phyloP scores from a whole-genome alignment of 2,888 invertebrate species.

The Mythimna impura region DNA sequence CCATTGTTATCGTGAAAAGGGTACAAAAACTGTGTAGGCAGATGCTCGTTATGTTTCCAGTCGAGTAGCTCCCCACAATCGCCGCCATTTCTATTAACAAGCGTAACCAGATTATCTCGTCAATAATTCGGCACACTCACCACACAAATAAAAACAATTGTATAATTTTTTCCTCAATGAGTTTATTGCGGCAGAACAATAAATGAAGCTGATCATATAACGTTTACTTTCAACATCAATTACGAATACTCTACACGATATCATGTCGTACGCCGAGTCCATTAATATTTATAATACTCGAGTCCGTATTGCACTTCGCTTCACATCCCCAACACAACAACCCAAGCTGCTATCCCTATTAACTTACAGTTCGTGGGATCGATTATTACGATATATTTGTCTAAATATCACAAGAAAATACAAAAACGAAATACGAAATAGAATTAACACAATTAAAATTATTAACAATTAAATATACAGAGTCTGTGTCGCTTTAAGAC shows the following conservation, averaged over 20 bases:
- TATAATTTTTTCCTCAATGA: conserved; percentile 86
- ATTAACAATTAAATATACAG: conserved; percentile 89
- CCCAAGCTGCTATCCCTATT: conserved; percentile 86
- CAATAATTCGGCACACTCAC: conserved; percentile 75
- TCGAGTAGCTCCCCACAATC: conserved; percentile 70
- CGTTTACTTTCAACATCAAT: conserved; percentile 91
- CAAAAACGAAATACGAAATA: conserved; percentile 90
- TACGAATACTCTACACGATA: conserved; percentile 89
- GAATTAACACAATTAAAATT: conserved; percentile 89
- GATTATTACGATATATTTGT: conserved; percentile 88
- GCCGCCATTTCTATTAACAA: conserved; percentile 73
- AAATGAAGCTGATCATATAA: conserved; percentile 90
- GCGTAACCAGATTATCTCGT: conserved; percentile 73
- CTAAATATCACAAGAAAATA: conserved; percentile 91
- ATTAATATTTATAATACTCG: conserved; percentile 87
- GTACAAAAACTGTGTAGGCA: conserved; percentile 67
- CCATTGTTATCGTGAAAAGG: conserved; percentile 59
- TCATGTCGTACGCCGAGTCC: conserved; percentile 82
- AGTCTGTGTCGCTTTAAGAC: conserved; percentile 79
- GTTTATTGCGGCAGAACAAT: conserved; percentile 90
- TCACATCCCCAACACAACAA: conserved; percentile 82
- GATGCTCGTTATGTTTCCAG: conserved; percentile 73
- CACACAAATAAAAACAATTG: conserved; percentile 85
- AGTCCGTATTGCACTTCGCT: conserved; percentile 88
- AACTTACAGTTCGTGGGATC: conserved; percentile 90